phyloP scores from a whole-genome alignment of 2,888 invertebrate genomes.

The Sclerodermus sp. region DNA sequence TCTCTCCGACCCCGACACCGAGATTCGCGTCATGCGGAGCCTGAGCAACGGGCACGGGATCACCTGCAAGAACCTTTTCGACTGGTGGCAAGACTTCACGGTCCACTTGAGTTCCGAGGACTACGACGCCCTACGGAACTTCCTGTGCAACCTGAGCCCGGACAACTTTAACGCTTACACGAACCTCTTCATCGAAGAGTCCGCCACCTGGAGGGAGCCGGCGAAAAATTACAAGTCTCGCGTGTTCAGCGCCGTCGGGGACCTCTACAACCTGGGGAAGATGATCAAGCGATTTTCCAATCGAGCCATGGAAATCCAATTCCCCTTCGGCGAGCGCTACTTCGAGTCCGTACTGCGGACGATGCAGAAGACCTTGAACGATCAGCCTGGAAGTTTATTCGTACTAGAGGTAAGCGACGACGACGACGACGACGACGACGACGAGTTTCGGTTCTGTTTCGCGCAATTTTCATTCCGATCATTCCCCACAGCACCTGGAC shows the following conservation, averaged over 20 bases:
- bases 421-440: too few species aligned
- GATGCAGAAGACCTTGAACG: too few species aligned
- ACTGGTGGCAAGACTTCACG: constrained; percentile 33
- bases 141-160: constrained; percentile 38
- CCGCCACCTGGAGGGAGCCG: constrained; percentile 29
- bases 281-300: constrained; percentile 5
- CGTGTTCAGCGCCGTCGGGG: constrained; percentile 22
- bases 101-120: constrained; percentile 35
- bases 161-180: constrained; percentile 42
- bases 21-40: constrained; percentile 16
- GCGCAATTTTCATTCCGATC: too few species aligned
- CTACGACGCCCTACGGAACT: constrained; percentile 36
- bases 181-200: constrained; percentile 32
- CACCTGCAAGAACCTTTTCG: constrained; percentile 35
- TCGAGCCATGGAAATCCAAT: constrained; percentile 48
- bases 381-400: too few species aligned
- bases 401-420: too few species aligned
- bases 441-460: too few species aligned
- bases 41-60: constrained; percentile 12
- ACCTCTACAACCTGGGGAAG: constrained; percentile 30
- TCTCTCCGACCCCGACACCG: constrained; percentile 35
- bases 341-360: too few species aligned
- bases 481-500: constrained; percentile 14
- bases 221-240: constrained; percentile 33
- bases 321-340: constrained; percentile 34